Conservation (phyloP, 2,888 invertebrate genomes). For the Scaptomyza flava region DNA sequence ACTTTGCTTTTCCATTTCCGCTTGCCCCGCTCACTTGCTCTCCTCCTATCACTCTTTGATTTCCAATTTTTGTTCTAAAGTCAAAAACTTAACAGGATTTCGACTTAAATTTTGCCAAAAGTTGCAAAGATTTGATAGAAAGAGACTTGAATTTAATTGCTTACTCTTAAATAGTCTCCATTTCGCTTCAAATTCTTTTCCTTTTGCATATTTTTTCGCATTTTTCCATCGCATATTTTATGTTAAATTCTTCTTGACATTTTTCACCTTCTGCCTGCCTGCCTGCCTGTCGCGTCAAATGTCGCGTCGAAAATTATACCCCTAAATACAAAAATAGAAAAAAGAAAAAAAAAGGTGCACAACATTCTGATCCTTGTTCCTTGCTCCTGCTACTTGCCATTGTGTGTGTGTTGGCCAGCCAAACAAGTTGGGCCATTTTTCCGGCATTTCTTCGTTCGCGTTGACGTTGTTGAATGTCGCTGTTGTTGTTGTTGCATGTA, state of each 20-base stretch:
- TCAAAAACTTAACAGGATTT: no score
- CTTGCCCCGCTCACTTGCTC: neutral
- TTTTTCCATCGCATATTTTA: slow-evolving; percentile 43
- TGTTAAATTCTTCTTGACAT: slow-evolving; percentile 55
- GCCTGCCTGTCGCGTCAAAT: slow-evolving; percentile 79
- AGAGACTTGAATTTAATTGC: neutral
- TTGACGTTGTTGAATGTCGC: slow-evolving; percentile 60
- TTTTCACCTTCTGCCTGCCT: slow-evolving; percentile 25
- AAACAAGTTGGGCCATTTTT: slow-evolving; percentile 76
- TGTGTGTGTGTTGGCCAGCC: slow-evolving; percentile 60
- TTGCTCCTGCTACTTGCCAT: neutral
- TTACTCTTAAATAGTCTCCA: neutral
- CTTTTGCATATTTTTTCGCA: neutral
- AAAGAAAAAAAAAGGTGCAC: no score
- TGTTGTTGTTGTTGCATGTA: slow-evolving; percentile 30
- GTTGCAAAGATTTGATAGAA: neutral
- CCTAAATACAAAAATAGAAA: slow-evolving; percentile 34
- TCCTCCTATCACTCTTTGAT: slow-evolving; percentile 1
- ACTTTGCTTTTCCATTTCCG: slow-evolving; percentile 37
- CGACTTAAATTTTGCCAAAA: slow-evolving; percentile 1
- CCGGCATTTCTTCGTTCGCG: slow-evolving; percentile 68
- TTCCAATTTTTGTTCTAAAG: neutral
- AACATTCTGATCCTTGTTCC: slow-evolving; percentile 33
- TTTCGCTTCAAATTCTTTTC: neutral
- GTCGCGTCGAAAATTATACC: slow-evolving; percentile 83